Evolutionary conservation across 2,888 invertebrate genomes (phyloP).

Genomic region (Meganola albula): DNA sequence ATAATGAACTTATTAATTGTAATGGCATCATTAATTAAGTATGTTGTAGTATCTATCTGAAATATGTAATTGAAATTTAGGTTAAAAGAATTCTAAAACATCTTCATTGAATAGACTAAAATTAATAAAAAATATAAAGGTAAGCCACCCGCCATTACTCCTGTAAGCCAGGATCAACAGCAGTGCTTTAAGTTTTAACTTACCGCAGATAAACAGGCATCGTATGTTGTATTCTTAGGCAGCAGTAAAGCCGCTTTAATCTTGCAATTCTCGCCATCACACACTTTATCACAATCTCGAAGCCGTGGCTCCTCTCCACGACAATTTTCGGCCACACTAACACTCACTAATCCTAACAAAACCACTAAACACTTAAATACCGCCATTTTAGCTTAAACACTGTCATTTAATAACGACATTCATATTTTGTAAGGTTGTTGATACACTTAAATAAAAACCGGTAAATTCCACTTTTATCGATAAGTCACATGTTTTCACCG

Average conservation of each 20-base stretch:
- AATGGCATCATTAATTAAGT: no score
- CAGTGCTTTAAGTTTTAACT: no score
- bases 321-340: constrained; percentile 49
- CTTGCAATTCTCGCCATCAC: constrained; percentile 72
- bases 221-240: constrained; percentile 75
- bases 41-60: no score
- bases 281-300: constrained; percentile 68
- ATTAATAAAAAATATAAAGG: no score
- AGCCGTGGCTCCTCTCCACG: constrained; percentile 51
- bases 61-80: no score
- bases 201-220: constrained; percentile 74
- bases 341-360: constrained; percentile 34
- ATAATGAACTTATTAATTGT: no score
- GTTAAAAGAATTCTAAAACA: no score
- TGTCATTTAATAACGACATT: constrained; percentile 1
- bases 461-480: not conserved
- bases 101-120: no score
- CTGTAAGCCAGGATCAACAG: no score
- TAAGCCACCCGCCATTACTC: no score
- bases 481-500: not conserved
- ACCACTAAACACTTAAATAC: constrained; percentile 31
- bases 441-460: no score
- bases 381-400: constrained; percentile 41
- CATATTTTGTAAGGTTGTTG: constrained; percentile 6
- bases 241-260: constrained; percentile 82